Conservation (phyloP, 1,140 invertebrate genomes). For the Drosophila rhopaloa region DNA sequence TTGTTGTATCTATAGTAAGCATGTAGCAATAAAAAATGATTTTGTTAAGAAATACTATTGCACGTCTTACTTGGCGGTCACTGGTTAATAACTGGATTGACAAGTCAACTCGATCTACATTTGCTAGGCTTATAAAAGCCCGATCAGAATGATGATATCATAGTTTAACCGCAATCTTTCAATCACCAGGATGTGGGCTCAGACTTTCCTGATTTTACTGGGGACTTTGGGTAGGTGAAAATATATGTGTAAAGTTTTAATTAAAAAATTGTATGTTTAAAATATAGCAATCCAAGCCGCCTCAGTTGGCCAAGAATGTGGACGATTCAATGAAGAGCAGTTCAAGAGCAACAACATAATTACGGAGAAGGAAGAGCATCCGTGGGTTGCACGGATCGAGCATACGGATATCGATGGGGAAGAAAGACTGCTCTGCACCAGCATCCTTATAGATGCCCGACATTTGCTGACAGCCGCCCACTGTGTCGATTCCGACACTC, state of each 20-base stretch:
- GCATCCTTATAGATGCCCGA: conserved; percentile 20
- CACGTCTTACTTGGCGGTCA: conserved; percentile 9
- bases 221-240: background rate
- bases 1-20: no score
- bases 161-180: conserved; percentile 1
- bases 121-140: conserved; percentile 13
- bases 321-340: conserved; percentile 28
- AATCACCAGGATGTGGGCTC: conserved; percentile 1
- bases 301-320: conserved; percentile 9
- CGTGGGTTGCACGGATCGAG: conserved; percentile 21
- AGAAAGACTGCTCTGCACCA: background rate
- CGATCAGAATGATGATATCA: background rate
- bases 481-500: background rate
- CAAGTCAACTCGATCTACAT: background rate
- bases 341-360: background rate
- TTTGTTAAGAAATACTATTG: no score
- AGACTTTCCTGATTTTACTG: background rate
- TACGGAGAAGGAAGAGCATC: conserved; percentile 13
- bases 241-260: no score
- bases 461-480: conserved; percentile 19
- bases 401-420: background rate
- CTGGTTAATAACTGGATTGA: conserved; percentile 19
- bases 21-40: no score
- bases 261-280: no score
- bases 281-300: background rate